These are phyloP conservation scores for Cyclophora albipunctata DNA, from an alignment of 2,888 invertebrate genomes.

Conservation along the genomic window DNA sequence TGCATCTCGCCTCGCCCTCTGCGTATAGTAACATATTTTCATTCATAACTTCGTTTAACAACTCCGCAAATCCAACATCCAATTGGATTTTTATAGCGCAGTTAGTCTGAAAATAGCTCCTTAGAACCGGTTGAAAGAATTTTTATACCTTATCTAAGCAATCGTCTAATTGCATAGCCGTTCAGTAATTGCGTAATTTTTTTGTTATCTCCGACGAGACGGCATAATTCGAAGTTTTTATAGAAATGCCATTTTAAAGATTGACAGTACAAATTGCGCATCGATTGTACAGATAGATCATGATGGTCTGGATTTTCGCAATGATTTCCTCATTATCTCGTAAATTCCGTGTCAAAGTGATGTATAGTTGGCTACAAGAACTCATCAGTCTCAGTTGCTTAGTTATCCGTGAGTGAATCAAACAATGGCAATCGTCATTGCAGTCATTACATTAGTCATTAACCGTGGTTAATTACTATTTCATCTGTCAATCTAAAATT, in stretches of 20 bases:
- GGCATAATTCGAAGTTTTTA: conserved; percentile 10
- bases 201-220: conserved; percentile 20
- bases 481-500: conserved; percentile 39
- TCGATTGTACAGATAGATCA: not conserved
- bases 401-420: conserved; percentile 34
- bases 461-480: conserved; percentile 30
- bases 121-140: conserved; percentile 15
- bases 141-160: conserved; percentile 14
- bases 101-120: conserved; percentile 18
- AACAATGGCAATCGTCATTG: conserved; percentile 44
- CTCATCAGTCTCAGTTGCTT: conserved; percentile 14
- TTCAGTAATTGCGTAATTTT: conserved; percentile 20
- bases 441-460: conserved; percentile 23
- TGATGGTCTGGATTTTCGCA: not conserved
- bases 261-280: conserved; percentile 2
- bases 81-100: conserved; percentile 4
- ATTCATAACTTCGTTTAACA: conserved; percentile 17
- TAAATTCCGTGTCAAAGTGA: conserved; percentile 22
- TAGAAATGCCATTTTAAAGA: not conserved
- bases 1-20: conserved; percentile 18
- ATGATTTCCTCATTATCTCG: conserved; percentile 28
- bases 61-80: conserved; percentile 5
- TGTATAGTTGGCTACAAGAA: conserved; percentile 11
- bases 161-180: conserved; percentile 18
- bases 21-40: conserved; percentile 17